Evolutionary conservation across 1,140 invertebrate genomes (phyloP).

Genomic region (Brachionus sp.): DNA sequence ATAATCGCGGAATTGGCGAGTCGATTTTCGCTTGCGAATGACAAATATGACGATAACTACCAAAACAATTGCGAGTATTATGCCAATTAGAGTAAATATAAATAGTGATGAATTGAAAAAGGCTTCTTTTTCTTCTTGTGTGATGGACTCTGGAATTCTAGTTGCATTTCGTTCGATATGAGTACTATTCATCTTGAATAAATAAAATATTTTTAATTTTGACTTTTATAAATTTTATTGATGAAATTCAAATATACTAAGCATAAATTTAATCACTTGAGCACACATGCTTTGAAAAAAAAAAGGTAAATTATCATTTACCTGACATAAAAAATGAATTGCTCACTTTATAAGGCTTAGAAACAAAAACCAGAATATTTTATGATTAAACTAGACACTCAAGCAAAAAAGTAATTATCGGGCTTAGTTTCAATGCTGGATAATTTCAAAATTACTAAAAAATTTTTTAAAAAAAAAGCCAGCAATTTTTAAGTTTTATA

Average conservation of each 20-base stretch:
- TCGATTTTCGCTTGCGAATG: neutral
- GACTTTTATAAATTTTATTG: neutral
- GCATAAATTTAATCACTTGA: neutral
- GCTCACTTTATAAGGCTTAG: neutral
- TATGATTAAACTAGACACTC: neutral
- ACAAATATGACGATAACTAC: slow-evolving; percentile 8
- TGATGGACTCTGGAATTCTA: neutral
- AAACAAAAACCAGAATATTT: neutral
- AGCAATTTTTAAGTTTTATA: neutral
- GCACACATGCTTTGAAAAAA: neutral
- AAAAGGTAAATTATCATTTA: slow-evolving; percentile 10
- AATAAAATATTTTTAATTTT: neutral
- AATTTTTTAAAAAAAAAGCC: neutral
- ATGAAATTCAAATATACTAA: neutral
- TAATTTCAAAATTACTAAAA: neutral
- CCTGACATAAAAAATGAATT: neutral
- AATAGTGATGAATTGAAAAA: slow-evolving; percentile 21
- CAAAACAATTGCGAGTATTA: neutral
- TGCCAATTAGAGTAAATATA: neutral
- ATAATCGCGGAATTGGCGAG: neutral
- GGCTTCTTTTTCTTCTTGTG: neutral
- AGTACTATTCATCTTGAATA: neutral
- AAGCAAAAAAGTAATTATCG: neutral
- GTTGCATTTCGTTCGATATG: neutral
- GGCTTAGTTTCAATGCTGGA: neutral